Percentiles rank a stretch among this genome's conserved stretches.
These are phyloP conservation scores for Macropodus opercularis DNA, from an alignment of 2,797 vertebrate species.

Conservation along the genomic window DNA sequence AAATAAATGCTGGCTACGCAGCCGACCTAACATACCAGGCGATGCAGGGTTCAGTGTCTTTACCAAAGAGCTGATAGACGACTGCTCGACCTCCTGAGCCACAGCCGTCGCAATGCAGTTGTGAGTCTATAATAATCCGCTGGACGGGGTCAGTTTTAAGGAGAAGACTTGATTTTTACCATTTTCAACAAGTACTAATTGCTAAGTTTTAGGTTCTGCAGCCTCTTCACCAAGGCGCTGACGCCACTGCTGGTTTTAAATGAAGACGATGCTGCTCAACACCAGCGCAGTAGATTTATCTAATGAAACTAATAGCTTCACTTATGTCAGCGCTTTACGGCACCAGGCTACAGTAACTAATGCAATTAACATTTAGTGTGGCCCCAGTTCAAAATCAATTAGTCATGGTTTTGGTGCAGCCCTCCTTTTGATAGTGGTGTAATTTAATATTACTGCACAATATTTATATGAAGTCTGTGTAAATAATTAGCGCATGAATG, in stretches of 20 bases:
- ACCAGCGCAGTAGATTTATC: constrained; percentile 31
- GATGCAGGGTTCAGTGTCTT: too few species aligned
- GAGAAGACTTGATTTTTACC: too few species aligned
- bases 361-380: constrained; percentile 47
- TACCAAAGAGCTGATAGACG: too few species aligned
- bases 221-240: too few species aligned
- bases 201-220: too few species aligned
- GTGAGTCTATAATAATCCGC: too few species aligned
- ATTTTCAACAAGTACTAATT: too few species aligned
- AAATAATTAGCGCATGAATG: constrained; percentile 2
- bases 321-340: constrained; percentile 50
- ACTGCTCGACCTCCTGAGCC: too few species aligned
- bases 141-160: too few species aligned
- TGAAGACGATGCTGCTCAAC: constrained; percentile 6
- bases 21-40: too few species aligned
- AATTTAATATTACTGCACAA: constrained; percentile 30
- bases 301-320: constrained; percentile 42
- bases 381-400: constrained; percentile 45
- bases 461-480: constrained; percentile 25
- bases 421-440: constrained; percentile 47
- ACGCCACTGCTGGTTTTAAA: constrained; percentile 4
- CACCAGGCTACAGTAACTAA: constrained; percentile 50
- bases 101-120: too few species aligned
- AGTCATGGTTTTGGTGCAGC: constrained; percentile 34
- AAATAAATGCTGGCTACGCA: too few species aligned